These are phyloP conservation scores for Microplitis deprimator DNA, from an alignment of 2,888 invertebrate species.

Conservation along the genomic window DNA sequence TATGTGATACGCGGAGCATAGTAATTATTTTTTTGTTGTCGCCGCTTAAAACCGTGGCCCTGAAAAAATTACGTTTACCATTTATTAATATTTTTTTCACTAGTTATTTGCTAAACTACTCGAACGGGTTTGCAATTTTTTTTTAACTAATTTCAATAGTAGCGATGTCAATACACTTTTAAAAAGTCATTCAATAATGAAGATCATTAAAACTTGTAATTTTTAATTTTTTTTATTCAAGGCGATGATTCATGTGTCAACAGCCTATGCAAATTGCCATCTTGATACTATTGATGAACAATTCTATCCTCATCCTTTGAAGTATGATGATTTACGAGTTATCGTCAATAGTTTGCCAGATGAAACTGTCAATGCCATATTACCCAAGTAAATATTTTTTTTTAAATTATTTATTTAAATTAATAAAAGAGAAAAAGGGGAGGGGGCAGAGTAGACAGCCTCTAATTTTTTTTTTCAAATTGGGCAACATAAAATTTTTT, in stretches of 20 bases:
- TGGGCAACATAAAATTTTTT: not conserved
- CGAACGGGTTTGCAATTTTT: not conserved
- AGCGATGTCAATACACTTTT: conserved; percentile 23
- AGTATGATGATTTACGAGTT: conserved; percentile 72
- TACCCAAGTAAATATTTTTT: conserved; percentile 73
- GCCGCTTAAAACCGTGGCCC: not conserved
- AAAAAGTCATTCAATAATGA: not conserved
- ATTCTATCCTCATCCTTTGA: conserved; percentile 76
- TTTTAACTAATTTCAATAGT: not conserved
- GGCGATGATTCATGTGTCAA: conserved; percentile 71
- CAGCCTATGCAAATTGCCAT: conserved; percentile 72
- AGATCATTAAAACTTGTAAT: conserved; percentile 1
- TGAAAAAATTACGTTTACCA: not conserved
- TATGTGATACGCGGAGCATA: not conserved
- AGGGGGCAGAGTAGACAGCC: too few species aligned
- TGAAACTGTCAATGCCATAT: conserved; percentile 70
- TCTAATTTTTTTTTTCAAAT: too few species aligned
- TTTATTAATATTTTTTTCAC: conserved; percentile 2
- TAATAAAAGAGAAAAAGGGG: not conserved
- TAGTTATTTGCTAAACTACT: not conserved
- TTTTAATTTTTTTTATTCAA: conserved; percentile 49
- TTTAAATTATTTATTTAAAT: conserved; percentile 28
- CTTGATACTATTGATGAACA: conserved; percentile 77
- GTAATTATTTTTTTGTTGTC: not conserved
- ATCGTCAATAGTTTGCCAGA: conserved; percentile 74